phyloP scores from a whole-genome alignment of 2,113 vertebrate species.

The Spizaetus ornatus region DNA sequence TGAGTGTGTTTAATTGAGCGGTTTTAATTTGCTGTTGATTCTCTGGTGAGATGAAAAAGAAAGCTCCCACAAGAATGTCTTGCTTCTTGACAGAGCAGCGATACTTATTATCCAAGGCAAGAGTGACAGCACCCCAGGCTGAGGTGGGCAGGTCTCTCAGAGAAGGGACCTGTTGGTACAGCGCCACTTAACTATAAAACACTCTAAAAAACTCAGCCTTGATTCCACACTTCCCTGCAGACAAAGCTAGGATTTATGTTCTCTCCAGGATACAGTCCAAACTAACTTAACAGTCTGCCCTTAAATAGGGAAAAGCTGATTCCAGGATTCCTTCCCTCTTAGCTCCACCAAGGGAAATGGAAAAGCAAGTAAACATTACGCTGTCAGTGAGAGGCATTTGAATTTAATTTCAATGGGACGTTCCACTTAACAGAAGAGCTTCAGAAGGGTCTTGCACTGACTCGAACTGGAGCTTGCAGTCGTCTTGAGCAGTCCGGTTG shows the following conservation, averaged over 20 bases:
- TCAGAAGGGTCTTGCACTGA: slow-evolving; percentile 26
- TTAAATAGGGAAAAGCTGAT: background rate
- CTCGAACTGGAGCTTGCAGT: background rate
- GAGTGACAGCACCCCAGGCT: background rate
- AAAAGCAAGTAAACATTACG: background rate
- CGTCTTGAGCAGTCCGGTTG: background rate
- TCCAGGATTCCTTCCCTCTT: background rate
- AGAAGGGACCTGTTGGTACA: background rate
- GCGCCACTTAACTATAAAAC: background rate
- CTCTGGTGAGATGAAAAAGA: slow-evolving; percentile 10
- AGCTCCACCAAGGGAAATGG: background rate
- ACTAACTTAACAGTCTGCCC: background rate
- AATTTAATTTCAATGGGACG: background rate
- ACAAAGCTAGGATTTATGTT: background rate
- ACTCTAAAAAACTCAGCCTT: background rate
- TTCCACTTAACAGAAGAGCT: slow-evolving; percentile 37
- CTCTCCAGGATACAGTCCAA: background rate
- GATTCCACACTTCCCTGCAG: background rate
- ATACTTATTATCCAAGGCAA: background rate
- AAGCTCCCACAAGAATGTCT: background rate
- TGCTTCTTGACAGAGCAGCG: background rate
- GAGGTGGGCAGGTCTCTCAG: background rate
- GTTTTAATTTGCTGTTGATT: slow-evolving; percentile 27
- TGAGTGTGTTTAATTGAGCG: background rate
- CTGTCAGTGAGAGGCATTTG: slow-evolving; percentile 1